A percentile compares a stretch with the other conserved stretches of the same genome.
Conservation (phyloP, 2,888 invertebrate species). For the Idaea straminata region DNA sequence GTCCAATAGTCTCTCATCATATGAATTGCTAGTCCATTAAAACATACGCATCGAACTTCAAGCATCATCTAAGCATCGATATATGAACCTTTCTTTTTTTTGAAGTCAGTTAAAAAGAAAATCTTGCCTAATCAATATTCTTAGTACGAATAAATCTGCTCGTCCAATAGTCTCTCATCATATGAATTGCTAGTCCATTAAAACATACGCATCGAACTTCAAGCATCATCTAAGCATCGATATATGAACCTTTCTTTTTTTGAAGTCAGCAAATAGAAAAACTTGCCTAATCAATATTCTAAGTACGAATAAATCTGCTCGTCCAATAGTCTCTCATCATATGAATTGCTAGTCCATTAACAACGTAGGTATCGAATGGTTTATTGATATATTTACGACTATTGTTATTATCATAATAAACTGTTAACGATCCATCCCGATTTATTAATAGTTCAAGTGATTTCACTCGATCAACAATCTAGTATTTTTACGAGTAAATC, state of each 20-base stretch:
- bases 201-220: too few relatives aligned
- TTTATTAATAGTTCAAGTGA: background rate
- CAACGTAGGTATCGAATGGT: background rate
- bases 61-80: too few relatives aligned
- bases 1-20: too few relatives aligned
- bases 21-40: too few relatives aligned
- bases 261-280: too few relatives aligned
- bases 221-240: too few relatives aligned
- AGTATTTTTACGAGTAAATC: background rate
- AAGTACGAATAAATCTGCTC: background rate
- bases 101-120: too few relatives aligned
- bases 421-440: background rate
- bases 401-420: background rate
- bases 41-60: too few relatives aligned
- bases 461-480: background rate
- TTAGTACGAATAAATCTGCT: background rate
- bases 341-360: background rate
- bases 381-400: background rate
- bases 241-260: too few relatives aligned
- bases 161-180: background rate
- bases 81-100: too few relatives aligned
- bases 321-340: background rate
- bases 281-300: too few relatives aligned
- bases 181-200: background rate
- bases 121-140: too few relatives aligned